phyloP scores from a whole-genome alignment of 2,113 vertebrate species.

The Garra rufa region DNA sequence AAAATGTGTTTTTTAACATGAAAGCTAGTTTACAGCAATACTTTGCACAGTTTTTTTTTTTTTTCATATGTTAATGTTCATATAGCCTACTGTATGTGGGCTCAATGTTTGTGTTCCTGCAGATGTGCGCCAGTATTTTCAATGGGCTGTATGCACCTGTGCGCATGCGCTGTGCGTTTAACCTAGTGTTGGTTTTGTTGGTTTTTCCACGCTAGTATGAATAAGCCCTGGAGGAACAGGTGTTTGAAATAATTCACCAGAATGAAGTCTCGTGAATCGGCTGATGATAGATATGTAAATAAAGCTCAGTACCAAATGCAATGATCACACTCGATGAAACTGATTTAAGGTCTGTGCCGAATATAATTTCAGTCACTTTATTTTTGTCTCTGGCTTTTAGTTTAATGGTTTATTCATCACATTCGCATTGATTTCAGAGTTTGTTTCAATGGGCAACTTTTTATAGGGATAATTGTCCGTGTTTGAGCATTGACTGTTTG shows the following conservation, averaged over 20 bases:
- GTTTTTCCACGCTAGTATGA: slow-evolving; percentile 3
- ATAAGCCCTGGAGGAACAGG: slow-evolving; percentile 4
- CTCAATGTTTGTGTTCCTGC: not conserved
- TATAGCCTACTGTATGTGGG: not conserved
- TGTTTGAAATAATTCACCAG: not conserved
- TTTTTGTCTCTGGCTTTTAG: not conserved
- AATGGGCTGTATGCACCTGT: not conserved
- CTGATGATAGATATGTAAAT: not conserved
- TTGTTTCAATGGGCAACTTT: not conserved
- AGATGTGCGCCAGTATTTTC: not conserved
- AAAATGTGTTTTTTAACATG: no score
- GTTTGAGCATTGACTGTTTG: not conserved
- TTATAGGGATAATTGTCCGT: not conserved
- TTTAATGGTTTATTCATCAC: not conserved
- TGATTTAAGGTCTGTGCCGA: not conserved
- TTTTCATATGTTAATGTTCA: no score
- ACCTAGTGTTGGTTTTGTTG: not conserved
- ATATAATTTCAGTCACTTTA: not conserved
- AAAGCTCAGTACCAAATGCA: not conserved
- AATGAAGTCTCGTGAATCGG: not conserved
- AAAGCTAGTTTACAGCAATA: no score
- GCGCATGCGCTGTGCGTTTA: not conserved
- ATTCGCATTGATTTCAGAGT: not conserved
- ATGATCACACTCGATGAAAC: not conserved
- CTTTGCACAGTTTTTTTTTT: no score